Base-by-base conservation (phyloP, 1,140 invertebrate genomes). In the Protaetia brevitarsis region DNA sequence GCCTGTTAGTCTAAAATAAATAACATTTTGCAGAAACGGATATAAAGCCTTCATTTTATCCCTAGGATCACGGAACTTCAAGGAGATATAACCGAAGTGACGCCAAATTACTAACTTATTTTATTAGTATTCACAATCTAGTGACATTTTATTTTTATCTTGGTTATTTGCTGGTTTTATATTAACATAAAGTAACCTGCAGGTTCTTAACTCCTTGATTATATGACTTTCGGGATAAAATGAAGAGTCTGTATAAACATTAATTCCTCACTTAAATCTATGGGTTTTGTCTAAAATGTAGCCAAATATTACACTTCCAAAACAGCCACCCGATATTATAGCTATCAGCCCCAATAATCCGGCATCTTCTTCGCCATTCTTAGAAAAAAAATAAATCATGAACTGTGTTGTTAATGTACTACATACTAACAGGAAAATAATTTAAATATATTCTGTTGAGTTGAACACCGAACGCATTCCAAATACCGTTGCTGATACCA, bases 261-360 rank as follows among this genome's bases (percentile, higher is more conserved):
- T 34, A 7, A 23, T 27, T 41, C 8, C 62, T 68, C 67, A 75
- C 74, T 74, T 74, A 45, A 75, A 75, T 26, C 67, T 36, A 45
- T 75, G 72, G 2, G 72, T 74, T 64, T 72, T 74, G 63, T 75
- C 74, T 29, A 75, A 64, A 34, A 74, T 66, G n/a, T 66, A 69
- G 10, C 74, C 74, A 66, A 74, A 72, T 41, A 74, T 21, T n/a
- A 75, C 34, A 41, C 72, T 74, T 13, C 74, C 72, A 3, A 73
- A 65, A 66, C 71, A 71, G 29, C 72, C 74, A 19, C 74, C 74
- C 31, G 62, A 30, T 31, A 74, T 63, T n/a, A 74, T 66, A 7
- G 69, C 61, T n/a, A 70, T 36, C 11, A 72, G 61, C 11, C 65
- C 37, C 58, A 75, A 66, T 10, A 74, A 19, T 4, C 74, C 74